These are phyloP conservation scores for Littorina saxatilis DNA, from an alignment of 1,140 invertebrate genomes.

Conservation along the genomic window DNA sequence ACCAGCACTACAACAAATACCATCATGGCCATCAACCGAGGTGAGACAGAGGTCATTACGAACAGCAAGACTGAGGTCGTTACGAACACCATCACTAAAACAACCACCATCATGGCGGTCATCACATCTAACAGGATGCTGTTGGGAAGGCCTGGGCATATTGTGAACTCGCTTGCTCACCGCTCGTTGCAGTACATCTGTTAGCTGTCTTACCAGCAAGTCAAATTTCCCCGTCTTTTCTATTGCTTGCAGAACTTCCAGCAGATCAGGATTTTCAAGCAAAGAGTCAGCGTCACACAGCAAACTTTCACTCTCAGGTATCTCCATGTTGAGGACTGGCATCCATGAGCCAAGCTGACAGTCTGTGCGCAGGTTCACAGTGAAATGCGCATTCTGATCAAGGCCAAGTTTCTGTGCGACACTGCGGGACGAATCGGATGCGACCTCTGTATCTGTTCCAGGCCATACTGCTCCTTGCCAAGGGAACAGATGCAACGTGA, in stretches of 20 bases:
- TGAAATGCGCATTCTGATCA: conserved; percentile 16
- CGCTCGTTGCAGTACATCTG: conserved; percentile 55
- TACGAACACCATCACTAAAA: no score
- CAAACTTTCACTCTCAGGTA: conserved; percentile 36
- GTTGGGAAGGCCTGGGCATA: conserved; percentile 42
- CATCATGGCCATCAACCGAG: no score
- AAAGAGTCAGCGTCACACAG: neutral
- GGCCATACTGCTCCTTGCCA: conserved; percentile 64
- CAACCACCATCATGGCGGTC: neutral
- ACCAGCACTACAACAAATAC: no score
- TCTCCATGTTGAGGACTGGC: conserved; percentile 52
- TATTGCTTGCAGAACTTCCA: neutral
- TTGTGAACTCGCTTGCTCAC: conserved; percentile 60
- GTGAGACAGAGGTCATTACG: no score
- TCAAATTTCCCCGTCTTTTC: conserved; percentile 9
- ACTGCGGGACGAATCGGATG: neutral
- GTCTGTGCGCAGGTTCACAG: conserved; percentile 40
- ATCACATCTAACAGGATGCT: no score
- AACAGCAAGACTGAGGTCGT: no score
- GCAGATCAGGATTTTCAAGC: conserved; percentile 14
- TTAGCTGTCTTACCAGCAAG: conserved; percentile 51
- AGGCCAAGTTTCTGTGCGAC: conserved; percentile 22
- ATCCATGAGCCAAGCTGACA: conserved; percentile 50
- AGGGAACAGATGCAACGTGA: conserved; percentile 61
- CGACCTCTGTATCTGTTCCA: conserved; percentile 47